Percentiles rank a stretch among this genome's conserved stretches.
phyloP scores from a whole-genome alignment of 53 echinoderm and acorn worm species.

The Patiria pectinifera region DNA sequence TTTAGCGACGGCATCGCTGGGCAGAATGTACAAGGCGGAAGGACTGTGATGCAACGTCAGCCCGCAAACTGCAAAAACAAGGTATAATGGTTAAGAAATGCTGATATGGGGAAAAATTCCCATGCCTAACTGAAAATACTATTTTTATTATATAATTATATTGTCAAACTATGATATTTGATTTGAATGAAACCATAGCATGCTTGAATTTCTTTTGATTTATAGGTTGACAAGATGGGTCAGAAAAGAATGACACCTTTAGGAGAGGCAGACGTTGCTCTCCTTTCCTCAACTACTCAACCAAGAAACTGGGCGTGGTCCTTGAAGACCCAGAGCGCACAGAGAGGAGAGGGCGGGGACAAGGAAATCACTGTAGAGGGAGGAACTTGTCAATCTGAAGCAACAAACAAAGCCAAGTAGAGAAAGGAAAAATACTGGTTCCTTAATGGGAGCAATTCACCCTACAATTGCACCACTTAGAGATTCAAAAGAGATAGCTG shows the following conservation, averaged over 20 bases:
- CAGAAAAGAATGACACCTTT: constrained; percentile 59
- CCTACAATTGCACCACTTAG: too few species aligned
- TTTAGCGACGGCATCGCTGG: constrained; percentile 40
- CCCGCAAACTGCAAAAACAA: constrained; percentile 78
- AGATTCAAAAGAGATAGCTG: too few species aligned
- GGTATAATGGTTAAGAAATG: constrained; percentile 41
- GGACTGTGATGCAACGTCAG: constrained; percentile 50
- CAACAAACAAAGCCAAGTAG: constrained; percentile 75
- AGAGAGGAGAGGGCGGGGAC: not conserved
- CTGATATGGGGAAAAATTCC: too few species aligned
- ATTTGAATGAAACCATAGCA: not conserved
- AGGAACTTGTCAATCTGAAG: constrained; percentile 59
- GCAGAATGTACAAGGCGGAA: constrained; percentile 10
- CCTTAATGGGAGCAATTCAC: too few species aligned
- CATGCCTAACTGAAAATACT: too few species aligned
- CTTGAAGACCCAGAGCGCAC: constrained; percentile 43
- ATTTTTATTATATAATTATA: not conserved
- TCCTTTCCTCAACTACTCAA: constrained; percentile 77
- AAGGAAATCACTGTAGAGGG: constrained; percentile 61
- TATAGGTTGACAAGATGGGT: constrained; percentile 84
- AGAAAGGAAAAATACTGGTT: not conserved
- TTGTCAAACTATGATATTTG: not conserved
- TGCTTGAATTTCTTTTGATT: not conserved
- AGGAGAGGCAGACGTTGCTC: constrained; percentile 59
- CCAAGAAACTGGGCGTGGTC: constrained; percentile 61